Evolutionary conservation across 1,140 invertebrate genomes (phyloP).

Genomic region (Meloidogyne exigua): DNA sequence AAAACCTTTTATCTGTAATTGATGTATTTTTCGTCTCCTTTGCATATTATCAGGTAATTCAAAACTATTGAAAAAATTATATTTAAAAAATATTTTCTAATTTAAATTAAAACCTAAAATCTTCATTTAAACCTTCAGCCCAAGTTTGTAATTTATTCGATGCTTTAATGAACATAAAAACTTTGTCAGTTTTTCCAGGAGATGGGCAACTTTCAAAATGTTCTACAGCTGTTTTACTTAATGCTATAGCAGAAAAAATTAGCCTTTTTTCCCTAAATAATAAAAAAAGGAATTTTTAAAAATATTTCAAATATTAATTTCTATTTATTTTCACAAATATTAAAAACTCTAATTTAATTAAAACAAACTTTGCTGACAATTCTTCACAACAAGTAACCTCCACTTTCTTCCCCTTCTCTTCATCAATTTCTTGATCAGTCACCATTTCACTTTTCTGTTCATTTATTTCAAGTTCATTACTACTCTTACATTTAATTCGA

Average conservation of each 20-base stretch:
- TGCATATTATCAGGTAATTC: constrained; percentile 17
- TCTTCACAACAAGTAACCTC: constrained; percentile 7
- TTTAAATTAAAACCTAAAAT: not conserved
- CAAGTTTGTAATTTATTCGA: not conserved
- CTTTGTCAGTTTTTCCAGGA: constrained; percentile 22
- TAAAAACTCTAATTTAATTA: no score
- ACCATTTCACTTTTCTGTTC: not conserved
- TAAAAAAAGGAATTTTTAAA: constrained; percentile 6
- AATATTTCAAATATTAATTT: no score
- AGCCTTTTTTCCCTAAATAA: constrained; percentile 35
- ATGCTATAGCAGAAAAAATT: constrained; percentile 32
- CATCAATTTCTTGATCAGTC: not conserved
- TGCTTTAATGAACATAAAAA: constrained; percentile 25
- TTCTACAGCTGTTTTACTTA: constrained; percentile 32
- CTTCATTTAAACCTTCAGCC: constrained; percentile 19
- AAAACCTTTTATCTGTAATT: constrained; percentile 16
- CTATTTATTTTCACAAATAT: no score
- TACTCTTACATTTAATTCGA: constrained; percentile 15
- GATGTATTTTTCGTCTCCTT: constrained; percentile 14
- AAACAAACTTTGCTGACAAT: constrained; percentile 19
- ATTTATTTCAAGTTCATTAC: not conserved
- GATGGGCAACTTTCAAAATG: constrained; percentile 17
- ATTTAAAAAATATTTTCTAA: not conserved
- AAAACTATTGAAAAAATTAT: constrained; percentile 15
- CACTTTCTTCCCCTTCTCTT: not conserved